A percentile compares a stretch with the other conserved stretches of the same genome.
phyloP scores from a whole-genome alignment of 2,888 invertebrate species.

The Meandrusa payeni region DNA sequence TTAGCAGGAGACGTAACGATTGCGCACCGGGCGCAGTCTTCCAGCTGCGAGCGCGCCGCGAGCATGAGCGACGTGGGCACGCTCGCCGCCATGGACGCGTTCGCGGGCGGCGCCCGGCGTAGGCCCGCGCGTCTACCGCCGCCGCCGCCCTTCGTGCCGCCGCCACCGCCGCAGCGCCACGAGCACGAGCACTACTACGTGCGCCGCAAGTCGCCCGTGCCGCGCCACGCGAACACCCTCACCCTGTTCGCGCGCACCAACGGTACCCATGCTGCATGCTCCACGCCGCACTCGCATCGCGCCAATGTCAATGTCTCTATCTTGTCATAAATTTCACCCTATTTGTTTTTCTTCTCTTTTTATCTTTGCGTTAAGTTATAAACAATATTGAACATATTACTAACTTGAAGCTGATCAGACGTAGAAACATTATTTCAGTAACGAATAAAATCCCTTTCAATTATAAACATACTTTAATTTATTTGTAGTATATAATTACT shows the following conservation, averaged over 20 bases:
- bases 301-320: constrained; percentile 61
- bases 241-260: constrained; percentile 72
- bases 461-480: too few relatives aligned
- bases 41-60: constrained; percentile 74
- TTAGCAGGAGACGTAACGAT: constrained; percentile 43
- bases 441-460: too few relatives aligned
- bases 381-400: too few relatives aligned
- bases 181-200: constrained; percentile 75
- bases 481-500: too few relatives aligned
- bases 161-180: constrained; percentile 71
- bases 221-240: constrained; percentile 65
- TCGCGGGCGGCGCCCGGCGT: constrained; percentile 76
- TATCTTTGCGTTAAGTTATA: too few relatives aligned
- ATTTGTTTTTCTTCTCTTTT: too few relatives aligned
- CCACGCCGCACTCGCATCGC: constrained; percentile 24
- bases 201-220: constrained; percentile 75
- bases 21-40: constrained; percentile 62
- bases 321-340: constrained; percentile 30
- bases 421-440: too few relatives aligned
- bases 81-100: constrained; percentile 79
- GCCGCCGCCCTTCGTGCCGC: constrained; percentile 74
- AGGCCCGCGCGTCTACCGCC: constrained; percentile 71
- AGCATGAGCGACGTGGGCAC: constrained; percentile 79
- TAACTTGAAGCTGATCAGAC: too few relatives aligned
- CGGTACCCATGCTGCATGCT: constrained; percentile 53